Evolutionary conservation across 2,888 invertebrate genomes (phyloP).

Genomic region (Odontocerum albicorne): DNA sequence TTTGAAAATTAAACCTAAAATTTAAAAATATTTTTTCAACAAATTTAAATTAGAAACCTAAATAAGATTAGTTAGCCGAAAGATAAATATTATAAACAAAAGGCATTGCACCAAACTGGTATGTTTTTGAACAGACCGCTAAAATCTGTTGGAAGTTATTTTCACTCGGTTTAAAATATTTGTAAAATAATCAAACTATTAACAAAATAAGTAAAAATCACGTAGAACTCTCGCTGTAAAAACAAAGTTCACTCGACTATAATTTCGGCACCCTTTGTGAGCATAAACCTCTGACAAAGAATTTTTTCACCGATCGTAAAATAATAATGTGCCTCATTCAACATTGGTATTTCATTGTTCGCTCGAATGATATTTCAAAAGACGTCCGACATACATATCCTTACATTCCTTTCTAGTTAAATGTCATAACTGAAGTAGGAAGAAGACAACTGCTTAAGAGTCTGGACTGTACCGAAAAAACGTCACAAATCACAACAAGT

Average conservation of each 20-base stretch:
- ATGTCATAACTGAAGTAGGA: neutral
- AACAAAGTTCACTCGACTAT: conserved; percentile 5
- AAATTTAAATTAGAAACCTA: too few species aligned
- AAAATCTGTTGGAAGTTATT: too few species aligned
- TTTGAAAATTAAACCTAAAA: too few species aligned
- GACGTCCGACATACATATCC: neutral
- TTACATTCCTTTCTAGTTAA: neutral
- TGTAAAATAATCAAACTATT: too few species aligned
- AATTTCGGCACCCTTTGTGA: conserved; percentile 24
- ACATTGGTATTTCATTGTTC: conserved; percentile 30
- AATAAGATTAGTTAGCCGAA: too few species aligned
- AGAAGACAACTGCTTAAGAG: neutral
- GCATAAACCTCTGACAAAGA: conserved; percentile 17
- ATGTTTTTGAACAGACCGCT: too few species aligned
- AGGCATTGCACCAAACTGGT: too few species aligned
- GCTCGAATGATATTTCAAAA: conserved; percentile 16
- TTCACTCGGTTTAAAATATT: too few species aligned
- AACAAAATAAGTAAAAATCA: too few species aligned
- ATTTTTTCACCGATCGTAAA: conserved; percentile 27
- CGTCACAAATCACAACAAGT: conserved; percentile 28
- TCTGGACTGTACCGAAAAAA: neutral
- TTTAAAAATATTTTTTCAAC: too few species aligned
- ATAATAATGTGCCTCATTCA: conserved; percentile 33
- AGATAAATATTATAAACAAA: too few species aligned
- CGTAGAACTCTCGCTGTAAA: too few species aligned